Conservation (phyloP, 2,797 vertebrate species). For the Spondyliosoma cantharus region DNA sequence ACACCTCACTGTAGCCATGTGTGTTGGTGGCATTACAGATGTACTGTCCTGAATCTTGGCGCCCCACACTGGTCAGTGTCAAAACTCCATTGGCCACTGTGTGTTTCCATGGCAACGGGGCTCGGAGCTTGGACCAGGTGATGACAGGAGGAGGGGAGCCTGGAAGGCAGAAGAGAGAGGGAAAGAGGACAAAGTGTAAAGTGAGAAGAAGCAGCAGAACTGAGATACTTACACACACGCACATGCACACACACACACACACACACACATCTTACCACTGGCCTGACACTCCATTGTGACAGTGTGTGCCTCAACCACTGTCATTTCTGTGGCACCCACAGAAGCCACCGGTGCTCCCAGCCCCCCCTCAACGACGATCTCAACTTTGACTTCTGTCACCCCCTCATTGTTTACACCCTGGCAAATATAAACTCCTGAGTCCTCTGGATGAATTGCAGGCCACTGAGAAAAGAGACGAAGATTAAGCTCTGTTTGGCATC, state of each 20-base stretch:
- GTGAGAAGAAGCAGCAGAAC: not conserved
- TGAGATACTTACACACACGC: not conserved
- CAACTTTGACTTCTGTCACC: slow-evolving; percentile 84
- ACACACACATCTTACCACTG: slow-evolving; percentile 80
- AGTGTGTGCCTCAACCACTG: slow-evolving; percentile 85
- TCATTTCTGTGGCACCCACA: slow-evolving; percentile 76
- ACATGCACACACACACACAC: not conserved
- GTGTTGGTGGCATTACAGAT: slow-evolving; percentile 95
- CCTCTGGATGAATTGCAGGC: slow-evolving; percentile 79
- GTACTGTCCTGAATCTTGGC: slow-evolving; percentile 97
- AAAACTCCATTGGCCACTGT: slow-evolving; percentile 82
- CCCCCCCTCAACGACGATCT: slow-evolving; percentile 82
- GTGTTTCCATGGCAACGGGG: slow-evolving; percentile 96
- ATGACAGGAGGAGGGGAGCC: slow-evolving; percentile 89
- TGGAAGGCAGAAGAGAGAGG: slow-evolving; percentile 52
- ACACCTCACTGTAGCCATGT: slow-evolving; percentile 86
- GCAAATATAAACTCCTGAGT: slow-evolving; percentile 90
- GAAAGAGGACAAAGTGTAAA: not conserved
- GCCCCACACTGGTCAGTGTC: slow-evolving; percentile 88
- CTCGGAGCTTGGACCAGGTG: slow-evolving; percentile 94
- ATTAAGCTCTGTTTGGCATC: not conserved
- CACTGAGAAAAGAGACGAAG: slow-evolving; percentile 80
- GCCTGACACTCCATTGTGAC: slow-evolving; percentile 88
- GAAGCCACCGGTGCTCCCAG: slow-evolving; percentile 79
- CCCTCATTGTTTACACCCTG: slow-evolving; percentile 88